phyloP scores from a whole-genome alignment of 1,140 invertebrate genomes.

The Pentalonia nigronervosa region DNA sequence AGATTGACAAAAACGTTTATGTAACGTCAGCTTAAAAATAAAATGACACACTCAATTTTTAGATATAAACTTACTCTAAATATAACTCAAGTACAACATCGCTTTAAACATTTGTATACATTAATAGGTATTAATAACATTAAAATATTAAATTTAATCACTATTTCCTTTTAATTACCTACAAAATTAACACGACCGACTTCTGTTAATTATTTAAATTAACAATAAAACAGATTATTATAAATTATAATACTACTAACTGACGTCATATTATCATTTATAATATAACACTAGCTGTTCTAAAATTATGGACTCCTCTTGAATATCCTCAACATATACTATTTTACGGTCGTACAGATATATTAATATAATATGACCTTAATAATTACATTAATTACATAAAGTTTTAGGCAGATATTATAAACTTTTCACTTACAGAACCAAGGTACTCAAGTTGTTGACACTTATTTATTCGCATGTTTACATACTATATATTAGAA shows the following conservation, averaged over 20 bases:
- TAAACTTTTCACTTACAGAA: constrained; percentile 3
- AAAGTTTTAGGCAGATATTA: not conserved
- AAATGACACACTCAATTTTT: not conserved
- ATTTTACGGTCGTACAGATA: not conserved
- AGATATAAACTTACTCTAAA: not conserved
- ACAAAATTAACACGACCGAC: not conserved
- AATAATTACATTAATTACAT: not conserved
- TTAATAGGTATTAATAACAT: not conserved
- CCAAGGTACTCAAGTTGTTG: not conserved
- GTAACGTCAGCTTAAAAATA: not conserved
- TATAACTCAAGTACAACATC: not conserved
- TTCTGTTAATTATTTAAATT: not conserved
- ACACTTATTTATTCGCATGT: not conserved
- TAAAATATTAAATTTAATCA: not conserved
- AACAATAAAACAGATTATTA: not conserved
- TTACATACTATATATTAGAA: not conserved
- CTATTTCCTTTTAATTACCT: not conserved
- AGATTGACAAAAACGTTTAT: constrained; percentile 16
- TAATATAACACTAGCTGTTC: not conserved
- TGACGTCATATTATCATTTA: too few species aligned
- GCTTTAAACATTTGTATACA: not conserved
- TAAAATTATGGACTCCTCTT: not conserved
- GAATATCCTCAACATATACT: not conserved
- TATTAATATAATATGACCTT: not conserved
- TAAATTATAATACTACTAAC: not conserved